phyloP scores from a whole-genome alignment of 2,113 vertebrate species.

The Candoia aspera region DNA sequence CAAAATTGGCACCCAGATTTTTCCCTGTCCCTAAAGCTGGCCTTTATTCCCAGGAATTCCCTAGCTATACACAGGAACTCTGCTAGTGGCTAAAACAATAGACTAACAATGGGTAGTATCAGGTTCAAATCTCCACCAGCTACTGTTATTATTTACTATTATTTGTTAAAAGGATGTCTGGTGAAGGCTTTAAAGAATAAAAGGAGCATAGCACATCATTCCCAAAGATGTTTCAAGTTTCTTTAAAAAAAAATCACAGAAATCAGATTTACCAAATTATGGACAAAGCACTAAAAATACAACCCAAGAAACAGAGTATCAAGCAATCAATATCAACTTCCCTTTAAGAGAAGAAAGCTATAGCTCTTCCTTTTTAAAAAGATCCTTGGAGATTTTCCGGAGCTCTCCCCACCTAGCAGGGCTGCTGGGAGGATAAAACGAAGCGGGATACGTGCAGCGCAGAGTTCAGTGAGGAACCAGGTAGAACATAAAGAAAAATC shows the following conservation, averaged over 20 bases:
- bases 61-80: neutral
- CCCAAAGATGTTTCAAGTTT: neutral
- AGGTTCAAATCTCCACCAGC: neutral
- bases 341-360: neutral
- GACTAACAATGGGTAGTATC: too few relatives aligned
- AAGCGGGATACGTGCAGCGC: neutral
- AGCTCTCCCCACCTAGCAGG: neutral
- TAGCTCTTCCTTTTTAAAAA: neutral
- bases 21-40: neutral
- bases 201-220: neutral
- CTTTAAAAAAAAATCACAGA: neutral
- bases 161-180: neutral
- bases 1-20: neutral
- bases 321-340: neutral
- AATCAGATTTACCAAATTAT: neutral
- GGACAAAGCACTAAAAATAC: neutral
- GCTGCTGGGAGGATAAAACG: neutral
- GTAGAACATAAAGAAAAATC: neutral
- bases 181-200: neutral
- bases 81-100: neutral
- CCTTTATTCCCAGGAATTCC: neutral
- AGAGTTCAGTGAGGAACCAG: neutral
- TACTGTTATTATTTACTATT: neutral
- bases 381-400: neutral
- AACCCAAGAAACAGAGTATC: neutral